phyloP scores from a whole-genome alignment of 2,888 invertebrate species.

The Euclidia mi region DNA sequence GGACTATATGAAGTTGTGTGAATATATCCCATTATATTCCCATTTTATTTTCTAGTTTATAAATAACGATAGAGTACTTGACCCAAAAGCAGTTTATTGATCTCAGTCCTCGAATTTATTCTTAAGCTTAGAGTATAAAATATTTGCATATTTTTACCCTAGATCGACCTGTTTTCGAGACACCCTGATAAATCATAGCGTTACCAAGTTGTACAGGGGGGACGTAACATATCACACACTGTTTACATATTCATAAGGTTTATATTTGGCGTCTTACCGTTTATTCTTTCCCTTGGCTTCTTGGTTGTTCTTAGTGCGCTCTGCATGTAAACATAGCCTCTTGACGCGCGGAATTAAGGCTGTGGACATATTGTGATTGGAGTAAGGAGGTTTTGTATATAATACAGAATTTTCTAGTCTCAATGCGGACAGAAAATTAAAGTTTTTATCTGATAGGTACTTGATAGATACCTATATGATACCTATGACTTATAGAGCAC shows the following conservation, averaged over 20 bases:
- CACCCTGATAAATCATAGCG: slow-evolving; percentile 12
- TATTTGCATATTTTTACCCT: neutral
- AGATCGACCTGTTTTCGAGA: slow-evolving; percentile 7
- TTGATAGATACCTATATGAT: too few species aligned
- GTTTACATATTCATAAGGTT: slow-evolving; percentile 53
- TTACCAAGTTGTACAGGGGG: slow-evolving; percentile 1
- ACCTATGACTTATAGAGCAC: too few species aligned
- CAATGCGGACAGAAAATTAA: too few species aligned
- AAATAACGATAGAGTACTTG: neutral
- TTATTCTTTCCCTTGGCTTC: slow-evolving; percentile 45
- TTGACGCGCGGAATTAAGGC: slow-evolving; percentile 56
- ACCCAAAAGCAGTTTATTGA: neutral
- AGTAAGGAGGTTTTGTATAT: neutral
- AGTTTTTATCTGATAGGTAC: too few species aligned
- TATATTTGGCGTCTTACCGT: slow-evolving; percentile 40
- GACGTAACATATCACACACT: slow-evolving; percentile 20
- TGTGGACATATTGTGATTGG: slow-evolving; percentile 11
- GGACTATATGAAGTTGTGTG: neutral
- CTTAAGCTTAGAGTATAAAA: slow-evolving; percentile 5
- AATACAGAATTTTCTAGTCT: too few species aligned
- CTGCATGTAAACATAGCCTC: slow-evolving; percentile 48
- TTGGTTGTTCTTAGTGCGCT: slow-evolving; percentile 38
- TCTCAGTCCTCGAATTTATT: slow-evolving; percentile 1
- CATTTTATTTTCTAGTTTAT: neutral
- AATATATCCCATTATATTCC: neutral